phyloP scores from a whole-genome alignment of 2,888 invertebrate genomes.

The Toxonevra muliebris region DNA sequence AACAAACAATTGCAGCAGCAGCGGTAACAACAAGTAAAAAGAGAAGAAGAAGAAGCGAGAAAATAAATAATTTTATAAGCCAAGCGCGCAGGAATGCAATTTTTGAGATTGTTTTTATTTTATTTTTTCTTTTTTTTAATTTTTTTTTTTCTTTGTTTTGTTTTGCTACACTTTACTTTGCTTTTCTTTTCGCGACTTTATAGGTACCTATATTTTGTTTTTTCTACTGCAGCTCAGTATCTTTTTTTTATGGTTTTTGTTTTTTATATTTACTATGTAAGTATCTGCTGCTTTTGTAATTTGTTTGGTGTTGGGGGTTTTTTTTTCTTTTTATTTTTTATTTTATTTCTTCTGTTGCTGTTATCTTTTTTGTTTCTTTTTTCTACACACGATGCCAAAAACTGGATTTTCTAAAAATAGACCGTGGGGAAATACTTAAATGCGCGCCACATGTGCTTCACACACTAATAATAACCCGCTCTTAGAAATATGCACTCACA shows the following conservation, averaged over 20 bases:
- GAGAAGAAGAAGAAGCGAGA: not conserved
- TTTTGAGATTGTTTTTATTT: no score
- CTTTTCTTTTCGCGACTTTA: no score
- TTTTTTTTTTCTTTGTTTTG: no score
- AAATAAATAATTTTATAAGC: conserved; percentile 7
- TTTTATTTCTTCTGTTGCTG: conserved; percentile 5
- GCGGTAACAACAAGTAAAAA: not conserved
- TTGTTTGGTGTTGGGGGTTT: conserved; percentile 7
- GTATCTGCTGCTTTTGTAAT: not conserved
- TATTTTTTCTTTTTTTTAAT: no score
- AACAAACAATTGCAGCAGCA: no score
- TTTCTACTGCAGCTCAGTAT: no score
- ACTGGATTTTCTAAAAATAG: conserved; percentile 64
- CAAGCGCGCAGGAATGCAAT: conserved; percentile 17
- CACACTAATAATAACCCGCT: conserved; percentile 5
- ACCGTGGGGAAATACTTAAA: conserved; percentile 59
- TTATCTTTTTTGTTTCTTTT: not conserved
- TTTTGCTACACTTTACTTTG: no score
- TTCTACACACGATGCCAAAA: conserved; percentile 47
- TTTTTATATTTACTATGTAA: not conserved
- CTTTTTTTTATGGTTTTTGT: no score
- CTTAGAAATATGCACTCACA: no score
- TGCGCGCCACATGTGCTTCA: conserved; percentile 54
- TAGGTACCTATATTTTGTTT: no score
- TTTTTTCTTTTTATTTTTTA: conserved; percentile 7